Percentiles rank a stretch among this genome's conserved stretches.
Conservation (phyloP, 1,140 invertebrate genomes). For the Macrobrachium nipponense region DNA sequence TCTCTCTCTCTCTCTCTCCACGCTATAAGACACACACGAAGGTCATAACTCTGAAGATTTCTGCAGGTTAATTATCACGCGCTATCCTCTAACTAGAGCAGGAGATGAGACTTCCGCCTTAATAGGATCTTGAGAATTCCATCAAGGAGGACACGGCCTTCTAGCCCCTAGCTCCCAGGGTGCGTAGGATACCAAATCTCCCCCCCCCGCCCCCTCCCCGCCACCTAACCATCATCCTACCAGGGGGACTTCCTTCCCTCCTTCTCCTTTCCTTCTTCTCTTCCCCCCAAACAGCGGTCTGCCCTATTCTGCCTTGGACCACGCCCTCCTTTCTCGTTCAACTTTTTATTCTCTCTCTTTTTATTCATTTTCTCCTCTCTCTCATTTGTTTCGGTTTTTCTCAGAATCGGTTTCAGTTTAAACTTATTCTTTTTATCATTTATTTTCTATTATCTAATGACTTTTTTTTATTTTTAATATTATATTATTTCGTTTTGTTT, state of each 20-base stretch:
- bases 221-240: too few species aligned
- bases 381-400: neutral
- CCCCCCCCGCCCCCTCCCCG: neutral
- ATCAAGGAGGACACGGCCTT: constrained; percentile 1
- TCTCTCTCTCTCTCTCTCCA: neutral
- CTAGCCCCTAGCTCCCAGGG: neutral
- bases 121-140: constrained; percentile 28
- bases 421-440: neutral
- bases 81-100: constrained; percentile 9
- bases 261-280: neutral
- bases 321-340: neutral
- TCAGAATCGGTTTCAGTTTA: too few species aligned
- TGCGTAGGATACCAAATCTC: neutral
- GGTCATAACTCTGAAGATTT: constrained; percentile 1
- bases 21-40: neutral
- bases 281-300: neutral
- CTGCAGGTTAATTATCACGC: constrained; percentile 17
- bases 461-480: neutral
- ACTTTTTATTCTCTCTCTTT: neutral
- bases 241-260: neutral
- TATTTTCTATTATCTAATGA: neutral
- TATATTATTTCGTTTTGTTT: neutral
- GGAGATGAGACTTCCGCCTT: constrained; percentile 1
- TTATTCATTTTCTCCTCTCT: neutral
- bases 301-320: neutral